These are phyloP conservation scores for Jordanella pulchra DNA, from an alignment of 2,797 vertebrate genomes.

Conservation along the genomic window DNA sequence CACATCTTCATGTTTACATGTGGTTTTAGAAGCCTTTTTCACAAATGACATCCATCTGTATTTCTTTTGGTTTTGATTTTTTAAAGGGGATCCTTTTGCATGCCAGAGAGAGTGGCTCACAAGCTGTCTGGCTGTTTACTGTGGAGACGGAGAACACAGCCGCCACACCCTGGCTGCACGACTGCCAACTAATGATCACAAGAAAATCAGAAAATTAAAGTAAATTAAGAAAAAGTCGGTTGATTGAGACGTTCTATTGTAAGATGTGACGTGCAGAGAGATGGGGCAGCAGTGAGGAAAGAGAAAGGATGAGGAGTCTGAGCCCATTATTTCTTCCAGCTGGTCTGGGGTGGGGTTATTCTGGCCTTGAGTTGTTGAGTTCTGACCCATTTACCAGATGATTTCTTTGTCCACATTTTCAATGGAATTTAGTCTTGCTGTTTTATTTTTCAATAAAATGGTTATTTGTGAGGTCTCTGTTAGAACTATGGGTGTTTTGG, in stretches of 20 bases:
- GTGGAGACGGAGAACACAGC: conserved; percentile 61
- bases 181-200: conserved; percentile 28
- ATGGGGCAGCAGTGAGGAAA: conserved; percentile 21
- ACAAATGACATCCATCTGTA: conserved; percentile 72
- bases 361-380: conserved; percentile 61
- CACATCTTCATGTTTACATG: neutral
- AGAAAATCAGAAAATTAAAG: conserved; percentile 21
- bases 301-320: conserved; percentile 55
- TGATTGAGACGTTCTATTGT: conserved; percentile 1
- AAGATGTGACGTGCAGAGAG: conserved; percentile 14
- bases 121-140: conserved; percentile 71
- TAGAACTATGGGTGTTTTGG: conserved; percentile 15
- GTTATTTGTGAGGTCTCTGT: conserved; percentile 5
- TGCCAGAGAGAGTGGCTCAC: conserved; percentile 74
- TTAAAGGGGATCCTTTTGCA: conserved; percentile 55
- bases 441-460: conserved; percentile 14
- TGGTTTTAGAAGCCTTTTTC: conserved; percentile 18
- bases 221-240: neutral
- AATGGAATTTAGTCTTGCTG: conserved; percentile 29
- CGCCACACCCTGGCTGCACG: conserved; percentile 59
- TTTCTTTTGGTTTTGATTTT: conserved; percentile 47
- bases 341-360: conserved; percentile 78
- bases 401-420: conserved; percentile 47
- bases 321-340: conserved; percentile 77
- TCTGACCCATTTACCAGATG: conserved; percentile 66